These are phyloP conservation scores for Apostichopus californicus DNA, from an alignment of 35 echinoderm and acorn worm species.

Conservation along the genomic window DNA sequence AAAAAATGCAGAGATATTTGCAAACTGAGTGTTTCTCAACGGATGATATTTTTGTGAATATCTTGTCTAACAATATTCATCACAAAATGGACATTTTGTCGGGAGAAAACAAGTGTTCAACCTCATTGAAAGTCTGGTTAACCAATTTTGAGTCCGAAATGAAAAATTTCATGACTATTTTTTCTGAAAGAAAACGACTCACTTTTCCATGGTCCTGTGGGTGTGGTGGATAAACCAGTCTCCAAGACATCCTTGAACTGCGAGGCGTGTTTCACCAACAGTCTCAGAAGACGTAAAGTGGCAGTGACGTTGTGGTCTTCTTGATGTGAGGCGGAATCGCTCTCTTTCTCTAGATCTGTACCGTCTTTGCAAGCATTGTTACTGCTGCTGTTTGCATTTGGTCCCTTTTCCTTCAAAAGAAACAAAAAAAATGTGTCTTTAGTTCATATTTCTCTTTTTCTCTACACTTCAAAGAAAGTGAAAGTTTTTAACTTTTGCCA, in stretches of 20 bases:
- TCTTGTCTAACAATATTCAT: no score
- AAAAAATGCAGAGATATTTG: no score
- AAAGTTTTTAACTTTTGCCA: no score
- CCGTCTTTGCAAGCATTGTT: slow-evolving; percentile 62
- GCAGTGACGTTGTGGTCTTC: slow-evolving; percentile 97
- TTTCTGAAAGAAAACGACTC: neutral
- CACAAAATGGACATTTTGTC: no score
- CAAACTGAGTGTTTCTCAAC: no score
- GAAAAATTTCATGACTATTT: neutral
- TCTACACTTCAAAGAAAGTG: no score
- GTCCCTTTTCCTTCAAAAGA: slow-evolving; percentile 19
- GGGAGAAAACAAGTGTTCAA: no score
- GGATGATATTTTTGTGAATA: no score
- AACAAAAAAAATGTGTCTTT: no score
- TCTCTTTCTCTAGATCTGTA: slow-evolving; percentile 21
- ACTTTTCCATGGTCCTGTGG: slow-evolving; percentile 99
- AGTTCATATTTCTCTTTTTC: no score
- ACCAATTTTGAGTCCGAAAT: neutral
- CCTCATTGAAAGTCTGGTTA: neutral
- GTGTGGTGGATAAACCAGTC: slow-evolving; percentile 83
- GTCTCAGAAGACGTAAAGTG: slow-evolving; percentile 79
- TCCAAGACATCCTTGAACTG: slow-evolving; percentile 93
- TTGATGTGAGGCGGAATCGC: slow-evolving; percentile 51
- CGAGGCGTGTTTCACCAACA: slow-evolving; percentile 93
- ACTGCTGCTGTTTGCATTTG: slow-evolving; percentile 46